Percentiles rank a stretch among this genome's conserved stretches.
These are phyloP conservation scores for Poeciliopsis infans DNA, from an alignment of 2,797 vertebrate species.

Conservation along the genomic window DNA sequence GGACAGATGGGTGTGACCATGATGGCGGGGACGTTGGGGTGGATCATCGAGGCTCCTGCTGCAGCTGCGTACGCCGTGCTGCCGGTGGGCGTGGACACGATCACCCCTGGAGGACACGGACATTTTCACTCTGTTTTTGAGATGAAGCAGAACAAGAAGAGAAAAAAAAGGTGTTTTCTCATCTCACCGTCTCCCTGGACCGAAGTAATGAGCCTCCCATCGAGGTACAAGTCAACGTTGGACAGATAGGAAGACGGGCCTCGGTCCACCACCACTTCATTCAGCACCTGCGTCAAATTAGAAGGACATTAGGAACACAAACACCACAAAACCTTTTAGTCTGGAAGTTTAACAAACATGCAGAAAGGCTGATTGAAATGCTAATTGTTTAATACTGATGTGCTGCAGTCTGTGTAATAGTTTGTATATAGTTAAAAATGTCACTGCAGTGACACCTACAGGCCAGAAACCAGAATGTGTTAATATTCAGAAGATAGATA, in stretches of 20 bases:
- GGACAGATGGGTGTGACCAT: constrained; percentile 88
- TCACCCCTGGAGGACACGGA: constrained; percentile 75
- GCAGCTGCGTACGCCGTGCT: constrained; percentile 86
- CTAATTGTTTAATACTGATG: background rate
- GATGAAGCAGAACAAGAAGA: background rate
- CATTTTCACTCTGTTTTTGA: background rate
- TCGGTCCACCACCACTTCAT: constrained; percentile 86
- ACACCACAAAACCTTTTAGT: background rate
- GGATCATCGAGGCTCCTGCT: constrained; percentile 87
- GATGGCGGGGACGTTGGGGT: constrained; percentile 87
- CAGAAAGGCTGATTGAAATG: background rate
- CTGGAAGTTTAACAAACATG: background rate
- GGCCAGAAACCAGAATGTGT: background rate
- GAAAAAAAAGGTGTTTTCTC: background rate
- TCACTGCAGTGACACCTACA: constrained; percentile 32
- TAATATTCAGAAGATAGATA: background rate
- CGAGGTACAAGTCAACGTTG: constrained; percentile 85
- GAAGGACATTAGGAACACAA: background rate
- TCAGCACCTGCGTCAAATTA: constrained; percentile 76
- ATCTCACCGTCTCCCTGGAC: constrained; percentile 85
- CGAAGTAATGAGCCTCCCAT: constrained; percentile 86
- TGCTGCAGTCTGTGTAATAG: background rate
- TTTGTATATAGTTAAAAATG: background rate
- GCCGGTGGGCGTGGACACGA: constrained; percentile 86
- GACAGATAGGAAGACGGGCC: constrained; percentile 86